phyloP scores from a whole-genome alignment of 2,113 vertebrate genomes.

The Saiga tatarica region DNA sequence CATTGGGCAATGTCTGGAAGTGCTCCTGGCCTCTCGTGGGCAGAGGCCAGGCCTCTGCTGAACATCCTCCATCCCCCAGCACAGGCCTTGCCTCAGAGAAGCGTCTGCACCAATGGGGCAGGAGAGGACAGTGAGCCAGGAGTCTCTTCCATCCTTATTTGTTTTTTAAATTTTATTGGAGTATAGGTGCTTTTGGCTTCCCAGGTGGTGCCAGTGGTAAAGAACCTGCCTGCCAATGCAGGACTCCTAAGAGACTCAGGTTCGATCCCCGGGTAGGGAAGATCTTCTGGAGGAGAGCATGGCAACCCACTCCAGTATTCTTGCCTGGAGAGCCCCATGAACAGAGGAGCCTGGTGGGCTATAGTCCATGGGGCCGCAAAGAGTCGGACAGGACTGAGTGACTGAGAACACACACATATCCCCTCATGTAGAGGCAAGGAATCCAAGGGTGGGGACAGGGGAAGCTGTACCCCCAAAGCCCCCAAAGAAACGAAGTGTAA shows the following conservation, averaged over 20 bases:
- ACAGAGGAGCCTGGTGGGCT: not conserved
- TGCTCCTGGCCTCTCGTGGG: rapidly evolving
- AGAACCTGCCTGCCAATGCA: not conserved
- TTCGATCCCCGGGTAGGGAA: not conserved
- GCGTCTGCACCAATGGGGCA: rapidly evolving
- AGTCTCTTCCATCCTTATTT: not conserved
- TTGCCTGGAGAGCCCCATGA: not conserved
- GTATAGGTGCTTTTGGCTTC: not conserved
- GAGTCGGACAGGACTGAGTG: not conserved
- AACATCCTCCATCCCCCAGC: not conserved
- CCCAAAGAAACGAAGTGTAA: not conserved
- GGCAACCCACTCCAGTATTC: not conserved
- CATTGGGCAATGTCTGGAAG: not conserved
- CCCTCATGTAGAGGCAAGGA: not conserved
- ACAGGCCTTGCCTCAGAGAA: not conserved
- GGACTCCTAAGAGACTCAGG: not conserved
- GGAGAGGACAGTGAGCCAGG: too few species aligned
- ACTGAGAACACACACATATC: not conserved
- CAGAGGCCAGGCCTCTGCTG: not conserved
- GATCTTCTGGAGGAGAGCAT: not conserved
- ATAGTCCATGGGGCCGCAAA: not conserved
- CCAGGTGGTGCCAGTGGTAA: not conserved
- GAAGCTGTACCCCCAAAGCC: not conserved
- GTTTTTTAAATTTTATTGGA: not conserved
- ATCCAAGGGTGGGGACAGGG: rapidly evolving